Evolutionary conservation across 1,140 invertebrate species (phyloP).

Genomic region (Aphaenogaster rudis): DNA sequence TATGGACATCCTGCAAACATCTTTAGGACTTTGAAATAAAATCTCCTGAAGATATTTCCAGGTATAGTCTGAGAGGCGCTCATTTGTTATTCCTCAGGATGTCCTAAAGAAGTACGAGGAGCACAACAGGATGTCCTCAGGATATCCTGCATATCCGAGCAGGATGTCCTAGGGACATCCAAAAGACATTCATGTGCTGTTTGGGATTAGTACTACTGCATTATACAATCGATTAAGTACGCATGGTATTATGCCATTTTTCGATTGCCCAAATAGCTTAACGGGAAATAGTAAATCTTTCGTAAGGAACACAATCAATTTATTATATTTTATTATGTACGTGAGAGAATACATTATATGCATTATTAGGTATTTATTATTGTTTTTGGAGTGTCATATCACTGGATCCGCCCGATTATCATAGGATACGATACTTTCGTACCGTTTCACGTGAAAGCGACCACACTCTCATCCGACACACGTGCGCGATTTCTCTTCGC

Average conservation of each 20-base stretch:
- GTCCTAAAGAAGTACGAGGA: too few species aligned
- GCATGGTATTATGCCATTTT: not conserved
- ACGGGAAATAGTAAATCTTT: not conserved
- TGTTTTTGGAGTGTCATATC: not conserved
- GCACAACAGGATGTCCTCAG: too few species aligned
- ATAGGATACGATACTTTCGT: not conserved
- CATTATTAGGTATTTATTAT: not conserved
- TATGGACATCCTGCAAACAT: too few species aligned
- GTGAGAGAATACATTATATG: not conserved
- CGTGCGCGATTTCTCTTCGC: conserved; percentile 58
- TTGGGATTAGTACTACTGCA: not conserved
- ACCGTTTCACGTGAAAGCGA: conserved; percentile 51
- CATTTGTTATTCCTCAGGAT: too few species aligned
- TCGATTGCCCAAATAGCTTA: not conserved
- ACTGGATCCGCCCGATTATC: not conserved
- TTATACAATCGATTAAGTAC: not conserved
- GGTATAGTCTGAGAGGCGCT: too few species aligned
- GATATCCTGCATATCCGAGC: too few species aligned
- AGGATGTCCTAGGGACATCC: too few species aligned
- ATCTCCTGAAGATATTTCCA: too few species aligned
- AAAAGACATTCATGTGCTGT: too few species aligned
- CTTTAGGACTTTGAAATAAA: too few species aligned
- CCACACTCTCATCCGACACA: conserved; percentile 8
- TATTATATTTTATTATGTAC: not conserved
- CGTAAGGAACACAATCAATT: not conserved